Percentiles rank a stretch among this genome's conserved stretches.
phyloP scores from a whole-genome alignment of 2,797 vertebrate genomes.

The Acridotheres tristis region DNA sequence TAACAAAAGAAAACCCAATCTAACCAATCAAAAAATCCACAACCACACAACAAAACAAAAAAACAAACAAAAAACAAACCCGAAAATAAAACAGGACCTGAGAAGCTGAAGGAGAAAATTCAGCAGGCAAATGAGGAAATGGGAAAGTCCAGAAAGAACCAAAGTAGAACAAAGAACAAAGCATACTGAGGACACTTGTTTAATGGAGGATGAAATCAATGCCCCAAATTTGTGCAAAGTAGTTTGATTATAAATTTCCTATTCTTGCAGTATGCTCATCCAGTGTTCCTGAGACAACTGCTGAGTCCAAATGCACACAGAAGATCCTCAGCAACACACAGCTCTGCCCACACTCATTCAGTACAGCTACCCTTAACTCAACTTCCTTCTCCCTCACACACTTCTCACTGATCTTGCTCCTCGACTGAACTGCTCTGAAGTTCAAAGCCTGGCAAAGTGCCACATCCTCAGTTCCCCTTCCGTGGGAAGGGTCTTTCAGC shows the following conservation, averaged over 20 bases:
- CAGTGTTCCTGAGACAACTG: not conserved
- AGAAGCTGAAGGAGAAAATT: not conserved
- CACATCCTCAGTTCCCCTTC: not conserved
- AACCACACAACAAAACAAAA: not conserved
- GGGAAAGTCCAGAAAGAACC: not conserved
- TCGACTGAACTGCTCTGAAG: not conserved
- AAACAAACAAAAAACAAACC: not conserved
- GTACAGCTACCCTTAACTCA: not conserved
- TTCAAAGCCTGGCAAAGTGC: not conserved
- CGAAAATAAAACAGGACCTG: not conserved
- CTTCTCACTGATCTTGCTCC: not conserved
- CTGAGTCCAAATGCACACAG: not conserved
- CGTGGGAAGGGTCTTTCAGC: not conserved
- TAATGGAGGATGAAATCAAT: not conserved
- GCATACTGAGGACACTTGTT: not conserved
- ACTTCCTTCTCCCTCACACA: not conserved
- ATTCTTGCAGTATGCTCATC: not conserved
- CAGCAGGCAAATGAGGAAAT: not conserved
- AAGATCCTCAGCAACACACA: not conserved
- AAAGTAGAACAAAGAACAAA: not conserved
- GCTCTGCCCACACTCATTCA: not conserved
- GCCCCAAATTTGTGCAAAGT: not conserved
- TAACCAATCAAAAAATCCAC: not conserved
- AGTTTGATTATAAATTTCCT: not conserved
- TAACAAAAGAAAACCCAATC: not conserved